Evolutionary conservation across 2,797 vertebrate species (phyloP).

Genomic region (Remorina albescens): DNA sequence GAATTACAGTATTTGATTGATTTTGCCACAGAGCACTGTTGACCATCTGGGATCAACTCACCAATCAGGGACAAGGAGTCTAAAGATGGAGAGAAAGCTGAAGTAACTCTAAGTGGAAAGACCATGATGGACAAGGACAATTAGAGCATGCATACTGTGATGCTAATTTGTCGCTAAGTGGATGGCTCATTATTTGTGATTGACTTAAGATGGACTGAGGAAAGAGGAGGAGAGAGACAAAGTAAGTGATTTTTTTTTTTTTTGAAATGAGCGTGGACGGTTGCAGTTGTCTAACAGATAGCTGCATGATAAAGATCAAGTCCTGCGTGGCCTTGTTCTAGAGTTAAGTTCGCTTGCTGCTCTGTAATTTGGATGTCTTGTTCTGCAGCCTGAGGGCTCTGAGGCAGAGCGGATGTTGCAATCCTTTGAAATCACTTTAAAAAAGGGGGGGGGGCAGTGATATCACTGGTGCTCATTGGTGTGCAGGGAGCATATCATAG

Average conservation of each 20-base stretch:
- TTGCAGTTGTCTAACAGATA: slow-evolving; percentile 42
- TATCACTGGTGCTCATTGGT: slow-evolving; percentile 45
- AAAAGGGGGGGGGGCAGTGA: slow-evolving; percentile 24
- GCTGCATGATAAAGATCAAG: slow-evolving; percentile 52
- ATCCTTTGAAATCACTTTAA: slow-evolving; percentile 75
- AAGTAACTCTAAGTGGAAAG: slow-evolving; percentile 3
- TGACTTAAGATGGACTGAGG: slow-evolving; percentile 35
- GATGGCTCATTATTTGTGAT: slow-evolving; percentile 41
- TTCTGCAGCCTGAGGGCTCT: slow-evolving; percentile 50
- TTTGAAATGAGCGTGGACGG: slow-evolving; percentile 44
- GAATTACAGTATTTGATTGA: slow-evolving; percentile 28
- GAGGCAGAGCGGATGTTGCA: slow-evolving; percentile 72
- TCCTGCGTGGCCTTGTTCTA: slow-evolving; percentile 46
- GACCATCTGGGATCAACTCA: slow-evolving; percentile 30
- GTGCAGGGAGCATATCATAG: slow-evolving; percentile 33
- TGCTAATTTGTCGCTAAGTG: slow-evolving; percentile 19
- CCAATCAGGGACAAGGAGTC: slow-evolving; percentile 18
- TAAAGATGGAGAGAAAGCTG: slow-evolving; percentile 4
- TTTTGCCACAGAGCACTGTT: slow-evolving; percentile 13
- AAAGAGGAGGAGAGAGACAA: slow-evolving; percentile 2
- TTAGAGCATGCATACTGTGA: slow-evolving; percentile 26
- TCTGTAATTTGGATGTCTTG: slow-evolving; percentile 57
- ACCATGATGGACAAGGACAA: slow-evolving; percentile 54
- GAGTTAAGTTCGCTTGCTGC: slow-evolving; percentile 49
- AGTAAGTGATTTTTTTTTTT: slow-evolving; percentile 32